These are phyloP conservation scores for Spheniscus humboldti DNA, from an alignment of 2,797 vertebrate species.

Conservation along the genomic window DNA sequence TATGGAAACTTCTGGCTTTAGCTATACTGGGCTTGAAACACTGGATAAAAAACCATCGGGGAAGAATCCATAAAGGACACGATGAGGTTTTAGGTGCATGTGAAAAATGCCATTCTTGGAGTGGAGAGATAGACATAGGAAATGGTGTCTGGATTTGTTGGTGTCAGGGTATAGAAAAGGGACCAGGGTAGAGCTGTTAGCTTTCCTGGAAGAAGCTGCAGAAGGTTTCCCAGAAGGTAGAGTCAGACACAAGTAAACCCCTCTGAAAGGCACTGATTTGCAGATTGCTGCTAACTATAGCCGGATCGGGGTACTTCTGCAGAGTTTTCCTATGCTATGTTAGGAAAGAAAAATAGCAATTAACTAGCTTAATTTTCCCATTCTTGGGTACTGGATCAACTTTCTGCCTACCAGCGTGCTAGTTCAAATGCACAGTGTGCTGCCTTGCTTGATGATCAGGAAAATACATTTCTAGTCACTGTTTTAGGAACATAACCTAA, in stretches of 20 bases:
- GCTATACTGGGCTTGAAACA: neutral
- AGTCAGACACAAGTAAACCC: neutral
- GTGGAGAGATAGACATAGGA: neutral
- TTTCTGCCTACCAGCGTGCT: accelerated
- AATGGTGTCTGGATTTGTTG: neutral
- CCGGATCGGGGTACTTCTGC: neutral
- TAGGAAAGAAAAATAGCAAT: neutral
- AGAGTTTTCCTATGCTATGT: neutral
- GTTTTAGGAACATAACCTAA: neutral
- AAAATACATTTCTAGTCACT: neutral
- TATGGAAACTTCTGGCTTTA: neutral
- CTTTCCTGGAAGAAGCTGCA: neutral
- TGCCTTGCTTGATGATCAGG: neutral
- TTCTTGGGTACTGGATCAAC: neutral
- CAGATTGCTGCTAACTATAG: neutral
- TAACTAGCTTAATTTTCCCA: neutral
- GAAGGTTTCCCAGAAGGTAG: neutral
- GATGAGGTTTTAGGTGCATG: neutral
- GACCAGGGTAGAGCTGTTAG: neutral
- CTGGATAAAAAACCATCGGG: neutral
- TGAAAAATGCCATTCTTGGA: neutral
- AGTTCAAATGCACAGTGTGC: neutral
- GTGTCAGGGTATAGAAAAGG: neutral
- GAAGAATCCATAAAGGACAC: neutral
- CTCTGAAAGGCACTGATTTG: neutral